Evolutionary conservation across 2,797 vertebrate genomes (phyloP).

Genomic region (Allobates femoralis): DNA sequence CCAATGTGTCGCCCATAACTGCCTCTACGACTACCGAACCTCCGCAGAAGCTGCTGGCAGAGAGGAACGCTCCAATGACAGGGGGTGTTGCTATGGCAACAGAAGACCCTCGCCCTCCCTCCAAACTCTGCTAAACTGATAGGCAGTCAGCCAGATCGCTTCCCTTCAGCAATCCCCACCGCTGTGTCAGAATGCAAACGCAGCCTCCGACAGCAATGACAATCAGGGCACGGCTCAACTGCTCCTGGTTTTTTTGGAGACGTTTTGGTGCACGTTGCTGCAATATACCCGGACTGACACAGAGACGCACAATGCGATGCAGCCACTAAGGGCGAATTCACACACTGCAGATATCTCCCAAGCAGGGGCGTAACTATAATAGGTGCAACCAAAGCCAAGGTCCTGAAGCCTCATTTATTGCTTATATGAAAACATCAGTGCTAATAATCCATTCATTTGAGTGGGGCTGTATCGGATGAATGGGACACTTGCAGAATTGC

Average conservation of each 20-base stretch:
- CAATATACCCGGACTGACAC: not conserved
- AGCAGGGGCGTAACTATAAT: too few species aligned
- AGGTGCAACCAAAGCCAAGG: too few species aligned
- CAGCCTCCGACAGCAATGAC: conserved; percentile 22
- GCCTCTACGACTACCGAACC: conserved; percentile 42
- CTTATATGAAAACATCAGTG: too few species aligned
- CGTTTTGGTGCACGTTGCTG: not conserved
- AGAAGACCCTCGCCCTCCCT: conserved; percentile 4
- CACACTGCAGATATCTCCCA: too few species aligned
- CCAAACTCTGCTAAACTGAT: conserved; percentile 42
- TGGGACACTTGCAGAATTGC: too few species aligned
- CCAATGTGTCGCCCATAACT: not conserved
- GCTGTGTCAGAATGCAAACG: conserved; percentile 38
- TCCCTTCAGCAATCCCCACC: conserved; percentile 31
- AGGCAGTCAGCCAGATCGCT: conserved; percentile 52
- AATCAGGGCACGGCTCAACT: not conserved
- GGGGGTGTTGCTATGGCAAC: conserved; percentile 47
- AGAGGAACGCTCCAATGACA: conserved; percentile 36
- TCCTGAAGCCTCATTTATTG: too few species aligned
- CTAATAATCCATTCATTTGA: too few species aligned
- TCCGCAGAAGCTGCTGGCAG: not conserved
- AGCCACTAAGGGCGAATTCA: not conserved
- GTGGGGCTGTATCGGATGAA: too few species aligned
- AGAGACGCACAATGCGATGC: not conserved
- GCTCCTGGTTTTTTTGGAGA: not conserved